Evolutionary conservation across 2,888 invertebrate species (phyloP), one percentile per base, ranked within the genome.

Genomic region (Noctua fimbriata): DNA sequence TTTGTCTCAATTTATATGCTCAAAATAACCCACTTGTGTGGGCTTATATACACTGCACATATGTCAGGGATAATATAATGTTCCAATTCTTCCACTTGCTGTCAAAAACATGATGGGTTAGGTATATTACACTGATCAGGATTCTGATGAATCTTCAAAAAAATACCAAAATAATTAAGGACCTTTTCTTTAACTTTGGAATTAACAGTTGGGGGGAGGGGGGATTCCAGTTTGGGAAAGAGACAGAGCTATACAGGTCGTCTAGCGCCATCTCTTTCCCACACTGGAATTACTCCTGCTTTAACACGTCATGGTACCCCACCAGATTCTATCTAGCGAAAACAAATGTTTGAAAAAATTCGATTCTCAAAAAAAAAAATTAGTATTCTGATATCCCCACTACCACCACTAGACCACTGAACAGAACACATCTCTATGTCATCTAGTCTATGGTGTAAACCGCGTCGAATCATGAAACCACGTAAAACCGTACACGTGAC

Each of bases 1-100:
- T 75, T 81, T 81, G 69, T 80, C 28, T 28, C 41, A 41, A 18
- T 47, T 18, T 28, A 81, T 41, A 75, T 65, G 55, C 52, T 74
- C 12, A 41, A 63, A 78, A 73, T 36, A 66, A 71, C 24, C 49
- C 3, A 67, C 28, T 55, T 60, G n/a, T 52, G 60, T 7, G 28
- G 28, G 2, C 2, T n/a, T 58, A 3, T 47, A 47, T 47, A 47
- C 14, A 44, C 14, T 47, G 4, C n/a, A 58, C 12, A 28, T 16
- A 28, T 32, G 63, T 70, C 70, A 52, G 28, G 16, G 28, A 52
- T 36, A 63, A 10, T 7, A 36, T n/a, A 55, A 16, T 18, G 24
- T 47, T 80, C 52, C 72, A 72, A 66, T 65, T 24, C 28, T 49
- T 41, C 18, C 16, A 63, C 10, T 60, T 16, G 49, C 28, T 16